Conservation (phyloP, 2,113 vertebrate genomes). For the Pelecanus crispus region DNA sequence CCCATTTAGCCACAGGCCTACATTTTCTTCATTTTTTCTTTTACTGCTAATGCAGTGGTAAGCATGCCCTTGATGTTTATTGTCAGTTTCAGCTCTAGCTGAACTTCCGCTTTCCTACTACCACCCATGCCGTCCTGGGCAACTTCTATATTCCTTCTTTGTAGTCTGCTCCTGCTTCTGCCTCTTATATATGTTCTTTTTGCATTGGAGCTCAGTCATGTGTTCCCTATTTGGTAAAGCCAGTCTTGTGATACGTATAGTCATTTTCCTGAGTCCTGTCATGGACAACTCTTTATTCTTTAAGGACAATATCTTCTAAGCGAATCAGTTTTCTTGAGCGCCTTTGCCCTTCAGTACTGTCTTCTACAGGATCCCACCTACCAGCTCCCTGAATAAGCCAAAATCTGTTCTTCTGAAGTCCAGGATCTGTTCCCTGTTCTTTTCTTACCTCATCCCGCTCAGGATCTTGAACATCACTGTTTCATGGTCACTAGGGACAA, state of each 20-base stretch:
- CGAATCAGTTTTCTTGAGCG: not conserved
- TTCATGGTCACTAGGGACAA: not conserved
- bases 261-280: not conserved
- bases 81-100: not conserved
- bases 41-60: not conserved
- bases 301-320: not conserved
- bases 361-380: not conserved
- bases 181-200: not conserved
- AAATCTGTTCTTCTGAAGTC: not conserved
- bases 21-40: not conserved
- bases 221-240: not conserved
- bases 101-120: not conserved
- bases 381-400: not conserved
- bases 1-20: not conserved
- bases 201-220: not conserved
- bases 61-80: not conserved
- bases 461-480: not conserved
- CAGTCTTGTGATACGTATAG: fast-evolving
- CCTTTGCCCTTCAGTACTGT: not conserved
- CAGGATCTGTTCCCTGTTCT: not conserved
- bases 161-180: not conserved
- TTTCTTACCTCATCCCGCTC: not conserved
- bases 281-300: not conserved
- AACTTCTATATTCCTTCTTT: not conserved
- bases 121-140: not conserved